phyloP scores from a whole-genome alignment of 1,140 invertebrate species.

The Psilanteris sp. region DNA sequence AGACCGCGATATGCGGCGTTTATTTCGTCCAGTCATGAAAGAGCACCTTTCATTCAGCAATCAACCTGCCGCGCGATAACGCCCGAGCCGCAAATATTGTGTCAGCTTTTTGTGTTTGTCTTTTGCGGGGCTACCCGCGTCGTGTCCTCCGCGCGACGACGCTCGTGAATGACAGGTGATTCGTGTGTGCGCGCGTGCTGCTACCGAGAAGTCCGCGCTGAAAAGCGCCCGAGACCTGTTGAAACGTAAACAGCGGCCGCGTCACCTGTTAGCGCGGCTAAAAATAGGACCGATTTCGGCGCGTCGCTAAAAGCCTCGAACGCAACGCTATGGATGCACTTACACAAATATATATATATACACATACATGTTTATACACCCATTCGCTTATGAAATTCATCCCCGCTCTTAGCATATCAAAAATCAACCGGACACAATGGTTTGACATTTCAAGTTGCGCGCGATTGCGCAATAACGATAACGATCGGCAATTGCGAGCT shows the following conservation, averaged over 20 bases:
- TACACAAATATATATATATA: too few species aligned
- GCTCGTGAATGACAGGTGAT: conserved; percentile 61
- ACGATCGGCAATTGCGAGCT: conserved; percentile 42
- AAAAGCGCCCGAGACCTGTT: conserved; percentile 56
- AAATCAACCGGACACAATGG: conserved; percentile 52
- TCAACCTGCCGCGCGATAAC: conserved; percentile 73
- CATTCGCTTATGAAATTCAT: conserved; percentile 32
- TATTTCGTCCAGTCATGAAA: conserved; percentile 66
- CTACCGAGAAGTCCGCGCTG: conserved; percentile 55
- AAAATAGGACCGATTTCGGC: too few species aligned
- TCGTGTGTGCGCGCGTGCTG: conserved; percentile 38
- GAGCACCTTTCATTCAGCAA: conserved; percentile 70
- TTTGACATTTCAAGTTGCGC: conserved; percentile 56
- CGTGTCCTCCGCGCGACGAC: too few species aligned
- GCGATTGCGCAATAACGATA: conserved; percentile 53
- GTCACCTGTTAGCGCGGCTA: conserved; percentile 14
- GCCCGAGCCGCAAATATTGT: conserved; percentile 77
- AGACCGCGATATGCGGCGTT: conserved; percentile 41
- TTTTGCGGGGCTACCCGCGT: conserved; percentile 63
- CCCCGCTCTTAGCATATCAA: conserved; percentile 48
- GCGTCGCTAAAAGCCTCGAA: too few species aligned
- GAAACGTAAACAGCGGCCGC: conserved; percentile 56
- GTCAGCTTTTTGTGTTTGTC: conserved; percentile 72
- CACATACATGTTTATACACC: too few species aligned
- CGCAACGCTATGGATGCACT: conserved; percentile 17